Percentiles rank a stretch among this genome's conserved stretches.
phyloP scores from a whole-genome alignment of 1,140 invertebrate species.

The Bactericera cockerelli region DNA sequence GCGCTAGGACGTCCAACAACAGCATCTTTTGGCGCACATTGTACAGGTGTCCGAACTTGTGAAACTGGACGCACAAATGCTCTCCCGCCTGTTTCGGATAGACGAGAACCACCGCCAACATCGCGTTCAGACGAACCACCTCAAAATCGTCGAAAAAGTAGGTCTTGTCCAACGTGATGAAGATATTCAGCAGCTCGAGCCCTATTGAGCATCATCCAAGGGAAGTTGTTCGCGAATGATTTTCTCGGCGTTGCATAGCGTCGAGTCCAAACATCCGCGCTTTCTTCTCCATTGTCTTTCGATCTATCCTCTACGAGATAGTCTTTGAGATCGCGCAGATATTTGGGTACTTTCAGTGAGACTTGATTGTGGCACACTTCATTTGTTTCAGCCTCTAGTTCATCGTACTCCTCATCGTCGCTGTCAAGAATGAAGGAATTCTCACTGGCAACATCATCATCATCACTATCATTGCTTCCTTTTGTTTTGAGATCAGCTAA shows the following conservation, averaged over 20 bases:
- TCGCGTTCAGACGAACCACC: conserved; percentile 40
- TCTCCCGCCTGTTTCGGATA: conserved; percentile 53
- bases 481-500: too few species aligned
- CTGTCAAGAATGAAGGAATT: conserved; percentile 42
- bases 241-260: conserved; percentile 44
- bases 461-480: conserved; percentile 65
- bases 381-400: conserved; percentile 53
- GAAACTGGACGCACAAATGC: conserved; percentile 60
- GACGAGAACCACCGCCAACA: conserved; percentile 49
- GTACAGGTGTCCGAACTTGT: conserved; percentile 51
- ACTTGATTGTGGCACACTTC: conserved; percentile 34
- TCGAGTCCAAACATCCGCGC: conserved; percentile 47
- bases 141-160: conserved; percentile 56
- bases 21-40: conserved; percentile 56
- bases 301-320: not conserved
- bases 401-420: conserved; percentile 73
- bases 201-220: conserved; percentile 51
- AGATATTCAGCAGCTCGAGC: conserved; percentile 53
- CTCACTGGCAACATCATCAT: conserved; percentile 39
- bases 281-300: not conserved
- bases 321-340: conserved; percentile 64
- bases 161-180: conserved; percentile 52
- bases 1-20: conserved; percentile 57
- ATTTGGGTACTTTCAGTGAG: conserved; percentile 37
- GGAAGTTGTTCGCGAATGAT: conserved; percentile 51